Evolutionary conservation across 2,888 invertebrate species (phyloP).

Genomic region (Clepsis dumicolana): DNA sequence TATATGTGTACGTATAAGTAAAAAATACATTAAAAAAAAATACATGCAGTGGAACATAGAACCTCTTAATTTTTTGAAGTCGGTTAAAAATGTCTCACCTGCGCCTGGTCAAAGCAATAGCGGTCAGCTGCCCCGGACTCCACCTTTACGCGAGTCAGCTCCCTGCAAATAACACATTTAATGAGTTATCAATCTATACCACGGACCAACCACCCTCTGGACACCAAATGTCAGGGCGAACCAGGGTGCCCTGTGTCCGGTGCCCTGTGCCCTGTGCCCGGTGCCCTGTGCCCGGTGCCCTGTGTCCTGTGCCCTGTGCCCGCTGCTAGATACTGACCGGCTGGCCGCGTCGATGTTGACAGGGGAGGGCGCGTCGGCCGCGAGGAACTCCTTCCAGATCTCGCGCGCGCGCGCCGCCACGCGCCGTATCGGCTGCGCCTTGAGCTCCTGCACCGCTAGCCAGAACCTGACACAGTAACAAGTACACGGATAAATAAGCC

Average conservation of each 20-base stretch:
- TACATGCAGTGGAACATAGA: no score
- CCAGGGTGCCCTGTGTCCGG: no score
- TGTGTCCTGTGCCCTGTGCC: no score
- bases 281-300: no score
- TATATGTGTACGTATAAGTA: no score
- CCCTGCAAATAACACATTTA: constrained; percentile 57
- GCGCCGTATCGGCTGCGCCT: constrained; percentile 94
- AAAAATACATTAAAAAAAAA: no score
- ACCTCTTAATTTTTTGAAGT: no score
- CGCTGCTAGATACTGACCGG: no score
- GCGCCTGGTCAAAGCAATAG: constrained; percentile 99
- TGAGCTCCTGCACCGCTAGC: constrained; percentile 97
- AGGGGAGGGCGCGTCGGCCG: constrained; percentile 97
- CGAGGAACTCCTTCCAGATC: constrained; percentile 97
- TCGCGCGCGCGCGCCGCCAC: constrained; percentile 93
- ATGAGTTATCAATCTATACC: no score
- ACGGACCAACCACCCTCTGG: no score
- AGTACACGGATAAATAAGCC: neutral
- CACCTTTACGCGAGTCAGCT: constrained; percentile 74
- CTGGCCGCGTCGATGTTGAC: constrained; percentile 97
- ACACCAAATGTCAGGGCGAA: no score
- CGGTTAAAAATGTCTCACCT: constrained; percentile 84
- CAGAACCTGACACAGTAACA: constrained; percentile 92
- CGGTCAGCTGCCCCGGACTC: constrained; percentile 89
- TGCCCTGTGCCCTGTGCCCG: no score